phyloP scores from a whole-genome alignment of 2,888 invertebrate genomes.

The Drosophila nr. fundita region DNA sequence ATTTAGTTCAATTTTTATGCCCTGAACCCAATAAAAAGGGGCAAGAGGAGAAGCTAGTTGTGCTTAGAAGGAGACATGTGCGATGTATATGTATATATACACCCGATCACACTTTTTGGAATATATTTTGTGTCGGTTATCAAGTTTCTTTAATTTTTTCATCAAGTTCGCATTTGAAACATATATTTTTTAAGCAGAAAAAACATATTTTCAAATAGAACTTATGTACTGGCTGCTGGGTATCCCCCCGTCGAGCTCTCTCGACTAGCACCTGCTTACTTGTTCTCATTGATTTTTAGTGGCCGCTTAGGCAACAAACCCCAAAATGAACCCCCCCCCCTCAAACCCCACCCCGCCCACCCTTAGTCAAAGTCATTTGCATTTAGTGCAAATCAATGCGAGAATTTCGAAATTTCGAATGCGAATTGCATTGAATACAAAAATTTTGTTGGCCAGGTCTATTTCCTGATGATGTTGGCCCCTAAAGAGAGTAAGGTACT shows the following conservation, averaged over 20 bases:
- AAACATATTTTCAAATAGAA: neutral
- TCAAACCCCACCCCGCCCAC: neutral
- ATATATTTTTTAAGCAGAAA: neutral
- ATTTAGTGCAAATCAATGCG: conserved; percentile 58
- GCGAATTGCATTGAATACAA: conserved; percentile 36
- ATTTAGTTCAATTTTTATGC: conserved; percentile 33
- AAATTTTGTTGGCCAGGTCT: conserved; percentile 29
- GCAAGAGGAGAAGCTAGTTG: neutral
- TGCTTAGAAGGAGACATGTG: neutral
- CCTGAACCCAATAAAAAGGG: neutral
- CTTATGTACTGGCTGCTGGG: neutral
- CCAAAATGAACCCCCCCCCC: neutral
- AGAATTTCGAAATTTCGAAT: conserved; percentile 35
- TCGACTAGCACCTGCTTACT: neutral
- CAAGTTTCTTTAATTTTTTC: neutral
- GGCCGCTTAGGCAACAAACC: conserved; percentile 8
- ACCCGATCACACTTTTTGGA: neutral
- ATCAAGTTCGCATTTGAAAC: neutral
- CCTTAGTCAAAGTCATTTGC: conserved; percentile 41
- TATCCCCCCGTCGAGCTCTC: neutral
- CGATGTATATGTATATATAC: neutral
- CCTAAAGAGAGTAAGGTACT: conserved; percentile 21
- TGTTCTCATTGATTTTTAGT: conserved; percentile 28
- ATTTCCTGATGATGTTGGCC: conserved; percentile 18
- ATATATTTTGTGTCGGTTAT: neutral